Evolutionary conservation across 1,140 invertebrate species (phyloP).

Genomic region (Sinonovacula constricta): DNA sequence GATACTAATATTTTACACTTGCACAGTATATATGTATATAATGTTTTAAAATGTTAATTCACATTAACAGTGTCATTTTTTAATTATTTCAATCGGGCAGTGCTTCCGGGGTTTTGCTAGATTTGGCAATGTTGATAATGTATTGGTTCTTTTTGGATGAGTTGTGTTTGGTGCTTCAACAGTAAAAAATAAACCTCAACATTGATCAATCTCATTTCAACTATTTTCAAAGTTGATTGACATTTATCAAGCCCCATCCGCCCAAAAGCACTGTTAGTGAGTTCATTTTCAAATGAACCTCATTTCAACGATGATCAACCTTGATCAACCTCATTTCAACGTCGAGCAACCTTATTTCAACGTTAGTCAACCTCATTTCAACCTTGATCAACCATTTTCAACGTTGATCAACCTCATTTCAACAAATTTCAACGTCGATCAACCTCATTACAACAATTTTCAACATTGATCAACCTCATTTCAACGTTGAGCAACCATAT

Average conservation of each 20-base stretch:
- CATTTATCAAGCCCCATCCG: constrained; percentile 11
- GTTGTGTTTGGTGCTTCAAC: constrained; percentile 18
- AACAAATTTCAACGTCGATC: too few relatives aligned
- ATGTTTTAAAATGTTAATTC: constrained; percentile 18
- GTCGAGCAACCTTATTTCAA: background rate
- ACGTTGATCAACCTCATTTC: too few relatives aligned
- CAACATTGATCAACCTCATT: background rate
- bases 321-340: too few relatives aligned
- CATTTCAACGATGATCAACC: background rate
- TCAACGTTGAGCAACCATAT: background rate
- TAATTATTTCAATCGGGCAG: constrained; percentile 19
- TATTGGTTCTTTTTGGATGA: background rate
- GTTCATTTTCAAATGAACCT: background rate
- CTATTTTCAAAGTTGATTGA: too few relatives aligned
- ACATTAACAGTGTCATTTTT: constrained; percentile 14
- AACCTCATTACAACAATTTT: too few relatives aligned
- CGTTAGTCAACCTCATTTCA: constrained; percentile 4
- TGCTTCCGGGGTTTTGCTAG: background rate
- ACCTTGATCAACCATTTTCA: background rate
- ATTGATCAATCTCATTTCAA: constrained; percentile 10
- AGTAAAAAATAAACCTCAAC: background rate
- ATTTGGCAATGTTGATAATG: too few relatives aligned
- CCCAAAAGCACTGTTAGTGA: constrained; percentile 18
- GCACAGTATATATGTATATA: constrained; percentile 5
- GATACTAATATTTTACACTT: constrained; percentile 12